Base-by-base conservation (phyloP, 64 coral and sea anemone species). In the Pocillopora damicornis region DNA sequence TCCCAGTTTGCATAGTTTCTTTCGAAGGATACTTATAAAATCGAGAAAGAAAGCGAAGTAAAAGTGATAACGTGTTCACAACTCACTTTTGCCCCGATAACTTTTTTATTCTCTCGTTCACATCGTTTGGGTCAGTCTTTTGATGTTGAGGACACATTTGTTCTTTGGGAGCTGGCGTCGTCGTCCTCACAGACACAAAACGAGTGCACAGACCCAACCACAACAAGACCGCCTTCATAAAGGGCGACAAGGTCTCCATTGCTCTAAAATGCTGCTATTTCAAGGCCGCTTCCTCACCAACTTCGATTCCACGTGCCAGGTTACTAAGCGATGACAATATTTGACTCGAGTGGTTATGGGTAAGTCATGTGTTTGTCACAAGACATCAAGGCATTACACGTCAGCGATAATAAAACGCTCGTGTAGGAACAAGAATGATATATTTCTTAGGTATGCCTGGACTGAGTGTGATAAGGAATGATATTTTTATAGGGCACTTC, bases 321-420 rank as follows among this genome's bases (percentile, higher is more conserved):
- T 62, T 65, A 67, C 80, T 14, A 65, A 82, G 80, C 36, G 17
- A 30, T n/a, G 64, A 67, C 20, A 22, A 78, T 4, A 22, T 82
- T 45, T 14, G 80, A 15, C 80, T 82, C 35, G 17, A 65, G 80
- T 1, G 62, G 80, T 82, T 82, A 82, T 82, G 79, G 80, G 80
- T 82, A 82, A 66, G 80, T 82, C 80, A 82, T 42, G 80, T 67
- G 80, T 82, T 20, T 66, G 61, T 82, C 80, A 82, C 80, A 30
- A 13, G 80, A 37, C 15, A 34, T 12, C 58, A 81, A 25, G 60
- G 60, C 1, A 10, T 8, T 2, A 25, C n/a, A 67, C 64, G 64
- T 67, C 64, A 67, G 17, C 64, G 1, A 17, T 13, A 13, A 51
- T 51, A 51, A 51, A 51, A 66, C 63, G 2, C 12, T 15, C 63